Base-by-base conservation (phyloP, 2,113 vertebrate genomes). In the Sarotherodon lohbergeri region DNA sequence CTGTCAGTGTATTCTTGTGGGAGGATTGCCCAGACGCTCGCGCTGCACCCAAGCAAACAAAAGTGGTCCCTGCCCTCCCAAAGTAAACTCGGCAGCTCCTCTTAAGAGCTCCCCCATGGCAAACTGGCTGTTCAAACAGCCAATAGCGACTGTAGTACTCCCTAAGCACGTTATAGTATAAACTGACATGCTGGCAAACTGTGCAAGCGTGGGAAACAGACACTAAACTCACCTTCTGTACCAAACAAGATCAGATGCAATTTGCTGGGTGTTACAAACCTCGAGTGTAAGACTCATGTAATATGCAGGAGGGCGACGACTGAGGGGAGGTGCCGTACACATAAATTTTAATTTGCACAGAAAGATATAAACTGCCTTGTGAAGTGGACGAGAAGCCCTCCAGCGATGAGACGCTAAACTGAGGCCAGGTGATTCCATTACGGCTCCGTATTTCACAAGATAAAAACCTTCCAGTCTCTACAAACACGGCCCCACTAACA, bases 41-140 rank as follows among this genome's bases (percentile, higher is more conserved):
- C 9, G 27, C 89, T 41, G 36, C 81, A 81, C 81, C 66, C 82
- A 54, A 80, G 54, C 81, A 91, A 91, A 94, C 84, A 89, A 79
- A 89, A 83, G 83, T 41, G 82, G 83, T 92, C 88, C 92, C 87
- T 87, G 87, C 88, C 91, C 89, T 90, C 80, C 81, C 61, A 71
- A 78, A 86, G 90, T 91, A 90, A 93, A 94, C 84, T 79, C 14
- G 4, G 29, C 89, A 63, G 82, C 86, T 93, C 82, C 48, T 73
- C 85, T 87, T 50, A 78, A 86, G 76, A 89, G 68, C 84, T 84
- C 86, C 76, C 80, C 81, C 13, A 54, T 61, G 89, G 86, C 90
- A 85, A 46, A 82, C 36, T 43, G 59, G 57, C 63, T 81, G 84
- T 81, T 87, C 88, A 83, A 89, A 94, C 82, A 89, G 81, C 61